Base-by-base conservation (phyloP, 2,113 vertebrate genomes). In the Percopsis transmontana region DNA sequence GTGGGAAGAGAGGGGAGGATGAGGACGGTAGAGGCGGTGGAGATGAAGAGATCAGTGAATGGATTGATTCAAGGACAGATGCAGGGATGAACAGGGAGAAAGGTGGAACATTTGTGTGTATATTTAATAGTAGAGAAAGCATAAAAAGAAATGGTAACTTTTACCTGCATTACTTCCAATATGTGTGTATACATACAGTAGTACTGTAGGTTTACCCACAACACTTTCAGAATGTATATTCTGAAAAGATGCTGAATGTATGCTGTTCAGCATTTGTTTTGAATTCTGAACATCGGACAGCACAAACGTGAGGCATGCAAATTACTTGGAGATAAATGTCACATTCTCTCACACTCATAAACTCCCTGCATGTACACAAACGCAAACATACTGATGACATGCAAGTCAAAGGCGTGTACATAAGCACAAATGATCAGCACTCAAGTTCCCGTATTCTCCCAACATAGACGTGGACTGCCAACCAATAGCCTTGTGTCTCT, bases 331-430 rank as follows among this genome's bases (percentile, higher is more conserved):
- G 40, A 27, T 44, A 38, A 57, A 73, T 63, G 24, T 5, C 14
- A 58, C n/a, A 44, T 61, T 73, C 38, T 50, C 52, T 10, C 9
- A 1, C 18, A 42, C 44, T 19, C 20, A 71, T 19, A 50, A 11
- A 21, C n/a, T 47, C 56, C 68, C 33, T 51, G 45, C 48, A 24
- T 7, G 14, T 44, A 47, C 45, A 74, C 45, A 74, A 63, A 81
- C 33, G 41, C 45, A 61, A 20, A 33, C 61, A 71, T 51, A 54
- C 14, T 42, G 56, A 72, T 18, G 20, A 70, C 87, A 87, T 89
- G 89, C 89, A 73, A 48, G 33, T 72, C 55, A 68, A 76, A 85
- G 80, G 80, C 83, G 88, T 88, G 90, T 70, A 58, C 27, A 12
- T 70, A 87, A 74, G 20, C 39, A 62, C 65, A 27, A 23, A 66